Conservation (phyloP, 2,113 vertebrate species). For the Otus sunia region DNA sequence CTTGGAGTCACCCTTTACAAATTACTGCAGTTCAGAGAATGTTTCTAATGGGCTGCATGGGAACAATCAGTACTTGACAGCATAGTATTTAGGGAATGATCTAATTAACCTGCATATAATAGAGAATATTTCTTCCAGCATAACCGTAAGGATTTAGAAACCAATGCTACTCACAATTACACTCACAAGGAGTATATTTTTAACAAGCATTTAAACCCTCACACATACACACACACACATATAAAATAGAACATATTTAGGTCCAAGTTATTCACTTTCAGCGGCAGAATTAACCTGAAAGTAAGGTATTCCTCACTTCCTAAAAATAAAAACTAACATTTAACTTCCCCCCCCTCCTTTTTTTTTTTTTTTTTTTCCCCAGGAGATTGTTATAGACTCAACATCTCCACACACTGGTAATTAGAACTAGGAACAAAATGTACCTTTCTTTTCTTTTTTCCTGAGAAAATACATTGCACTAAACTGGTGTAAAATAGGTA, state of each 20-base stretch:
- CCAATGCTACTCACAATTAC: not conserved
- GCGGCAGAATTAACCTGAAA: not conserved
- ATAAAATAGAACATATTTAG: not conserved
- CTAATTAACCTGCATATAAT: not conserved
- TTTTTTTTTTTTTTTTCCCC: rapidly evolving
- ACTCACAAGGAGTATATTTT: not conserved
- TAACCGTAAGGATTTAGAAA: not conserved
- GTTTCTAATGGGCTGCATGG: not conserved
- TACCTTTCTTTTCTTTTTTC: not conserved
- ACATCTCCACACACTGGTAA: not conserved
- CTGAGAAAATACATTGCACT: not conserved
- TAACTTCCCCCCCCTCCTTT: not conserved
- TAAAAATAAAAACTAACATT: not conserved
- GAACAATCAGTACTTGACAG: not conserved
- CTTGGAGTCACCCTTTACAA: not conserved
- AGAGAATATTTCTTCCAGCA: not conserved
- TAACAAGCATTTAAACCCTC: not conserved
- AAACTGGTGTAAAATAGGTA: not conserved
- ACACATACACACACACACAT: not conserved
- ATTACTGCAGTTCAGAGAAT: not conserved
- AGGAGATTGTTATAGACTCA: not conserved
- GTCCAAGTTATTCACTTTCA: not conserved
- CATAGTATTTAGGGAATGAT: not conserved
- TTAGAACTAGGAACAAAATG: not conserved
- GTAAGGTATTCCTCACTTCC: not conserved